These are phyloP conservation scores for Procapra przewalskii DNA, from an alignment of 2,113 vertebrate species.

Conservation along the genomic window DNA sequence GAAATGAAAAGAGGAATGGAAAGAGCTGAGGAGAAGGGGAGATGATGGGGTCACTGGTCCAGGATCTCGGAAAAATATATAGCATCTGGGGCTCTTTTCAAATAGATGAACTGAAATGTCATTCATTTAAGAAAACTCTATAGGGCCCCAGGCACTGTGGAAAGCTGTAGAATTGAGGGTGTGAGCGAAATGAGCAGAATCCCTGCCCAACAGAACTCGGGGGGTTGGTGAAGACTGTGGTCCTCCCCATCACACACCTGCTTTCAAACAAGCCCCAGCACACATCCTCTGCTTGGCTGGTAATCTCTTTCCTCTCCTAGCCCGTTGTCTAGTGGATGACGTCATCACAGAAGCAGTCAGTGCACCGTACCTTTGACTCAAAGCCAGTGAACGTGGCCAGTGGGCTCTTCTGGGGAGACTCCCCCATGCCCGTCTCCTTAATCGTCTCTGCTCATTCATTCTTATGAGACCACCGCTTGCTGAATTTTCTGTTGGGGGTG, in stretches of 20 bases:
- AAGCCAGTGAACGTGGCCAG: rapidly evolving
- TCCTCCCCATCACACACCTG: rapidly evolving
- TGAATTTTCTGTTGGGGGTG: neutral
- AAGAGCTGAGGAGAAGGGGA: neutral
- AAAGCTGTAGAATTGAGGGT: neutral
- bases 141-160: neutral
- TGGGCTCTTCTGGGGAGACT: neutral
- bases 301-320: neutral
- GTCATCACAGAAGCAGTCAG: too few relatives aligned
- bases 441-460: neutral
- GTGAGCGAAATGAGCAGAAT: neutral
- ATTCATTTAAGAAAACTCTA: neutral
- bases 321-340: rapidly evolving
- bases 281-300: rapidly evolving
- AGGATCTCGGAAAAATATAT: rapidly evolving
- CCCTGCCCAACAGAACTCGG: neutral
- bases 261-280: neutral
- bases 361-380: rapidly evolving
- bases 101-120: neutral
- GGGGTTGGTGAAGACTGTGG: neutral
- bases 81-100: neutral
- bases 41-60: rapidly evolving
- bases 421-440: rapidly evolving
- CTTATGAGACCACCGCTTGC: neutral
- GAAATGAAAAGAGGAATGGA: neutral